Percentiles rank a stretch among this genome's conserved stretches.
These are phyloP conservation scores for Ctenicera cuprea DNA, from an alignment of 2,888 invertebrate genomes.

Conservation along the genomic window DNA sequence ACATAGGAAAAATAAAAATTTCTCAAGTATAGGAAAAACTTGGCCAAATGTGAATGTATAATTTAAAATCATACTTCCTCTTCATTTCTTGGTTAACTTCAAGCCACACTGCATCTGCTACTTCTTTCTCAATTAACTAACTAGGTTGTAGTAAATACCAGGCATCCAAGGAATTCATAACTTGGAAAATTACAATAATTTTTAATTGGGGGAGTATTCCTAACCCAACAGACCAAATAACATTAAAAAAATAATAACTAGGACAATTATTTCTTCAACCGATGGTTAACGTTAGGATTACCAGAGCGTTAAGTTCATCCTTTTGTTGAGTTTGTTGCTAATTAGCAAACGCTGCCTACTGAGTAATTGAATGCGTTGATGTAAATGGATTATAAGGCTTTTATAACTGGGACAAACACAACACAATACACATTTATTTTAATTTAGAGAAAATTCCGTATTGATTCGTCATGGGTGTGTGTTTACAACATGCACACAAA, in stretches of 20 bases:
- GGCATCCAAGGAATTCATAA: too few relatives aligned
- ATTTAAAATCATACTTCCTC: too few relatives aligned
- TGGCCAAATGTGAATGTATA: too few relatives aligned
- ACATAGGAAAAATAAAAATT: too few relatives aligned
- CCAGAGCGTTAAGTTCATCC: constrained; percentile 51
- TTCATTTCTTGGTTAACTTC: too few relatives aligned
- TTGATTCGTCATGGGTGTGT: constrained; percentile 33
- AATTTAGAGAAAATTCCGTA: constrained; percentile 45
- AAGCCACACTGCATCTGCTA: too few relatives aligned
- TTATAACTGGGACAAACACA: constrained; percentile 48
- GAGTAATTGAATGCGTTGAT: constrained; percentile 38
- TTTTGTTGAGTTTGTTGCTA: constrained; percentile 50
- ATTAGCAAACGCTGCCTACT: constrained; percentile 41
- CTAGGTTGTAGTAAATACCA: too few relatives aligned
- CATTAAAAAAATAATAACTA: neutral
- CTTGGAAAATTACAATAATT: too few relatives aligned
- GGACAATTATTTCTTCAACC: neutral
- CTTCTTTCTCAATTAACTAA: too few relatives aligned
- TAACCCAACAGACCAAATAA: neutral
- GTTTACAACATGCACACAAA: constrained; percentile 33
- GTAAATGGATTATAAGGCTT: constrained; percentile 43
- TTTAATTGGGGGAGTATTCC: neutral
- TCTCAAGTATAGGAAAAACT: too few relatives aligned
- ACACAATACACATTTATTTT: constrained; percentile 47
- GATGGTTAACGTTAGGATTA: constrained; percentile 30